phyloP scores from a whole-genome alignment of 2,113 vertebrate genomes.

The Cygnus atratus region DNA sequence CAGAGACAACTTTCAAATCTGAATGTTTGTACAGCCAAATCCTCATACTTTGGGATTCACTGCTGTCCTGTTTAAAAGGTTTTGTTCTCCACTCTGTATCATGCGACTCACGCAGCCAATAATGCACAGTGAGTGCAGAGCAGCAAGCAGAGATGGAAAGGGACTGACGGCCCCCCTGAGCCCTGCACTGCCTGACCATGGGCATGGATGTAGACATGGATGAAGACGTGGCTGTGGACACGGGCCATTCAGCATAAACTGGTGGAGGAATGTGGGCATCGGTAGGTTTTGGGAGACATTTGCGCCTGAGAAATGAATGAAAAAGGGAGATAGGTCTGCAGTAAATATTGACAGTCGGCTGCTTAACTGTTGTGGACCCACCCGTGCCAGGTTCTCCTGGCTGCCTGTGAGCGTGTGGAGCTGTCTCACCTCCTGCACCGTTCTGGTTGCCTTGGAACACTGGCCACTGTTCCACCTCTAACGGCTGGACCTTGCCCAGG shows the following conservation, averaged over 20 bases:
- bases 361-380: not conserved
- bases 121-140: fast-evolving
- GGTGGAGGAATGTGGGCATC: no score
- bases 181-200: not conserved
- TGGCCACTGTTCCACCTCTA: not conserved
- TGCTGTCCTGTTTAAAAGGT: not conserved
- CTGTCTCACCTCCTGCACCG: not conserved
- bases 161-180: not conserved
- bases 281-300: not conserved
- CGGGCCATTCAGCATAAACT: no score
- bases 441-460: not conserved
- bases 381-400: fast-evolving
- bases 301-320: not conserved
- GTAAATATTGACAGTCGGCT: no score
- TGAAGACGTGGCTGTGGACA: not conserved
- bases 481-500: no score
- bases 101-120: fast-evolving
- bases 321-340: not conserved
- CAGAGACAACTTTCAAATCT: fast-evolving
- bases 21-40: not conserved
- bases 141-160: not conserved
- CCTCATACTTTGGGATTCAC: not conserved
- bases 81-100: fast-evolving
- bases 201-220: not conserved
- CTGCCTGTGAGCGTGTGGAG: not conserved